Conservation (phyloP, 2,113 vertebrate genomes). For the Colius striatus region DNA sequence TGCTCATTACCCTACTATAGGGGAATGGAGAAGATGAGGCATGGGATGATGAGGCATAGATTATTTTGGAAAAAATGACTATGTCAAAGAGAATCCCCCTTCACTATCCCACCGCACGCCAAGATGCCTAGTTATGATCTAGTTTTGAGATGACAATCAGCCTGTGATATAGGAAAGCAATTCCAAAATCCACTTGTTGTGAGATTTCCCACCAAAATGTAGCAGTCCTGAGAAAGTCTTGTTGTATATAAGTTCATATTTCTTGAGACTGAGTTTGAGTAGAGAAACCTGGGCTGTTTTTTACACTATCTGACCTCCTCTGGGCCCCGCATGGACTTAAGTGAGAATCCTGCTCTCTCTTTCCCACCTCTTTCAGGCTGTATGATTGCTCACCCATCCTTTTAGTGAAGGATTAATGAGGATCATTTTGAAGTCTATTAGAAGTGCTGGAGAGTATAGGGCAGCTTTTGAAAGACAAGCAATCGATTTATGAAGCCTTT, state of each 20-base stretch:
- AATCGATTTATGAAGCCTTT: background rate
- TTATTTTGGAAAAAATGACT: background rate
- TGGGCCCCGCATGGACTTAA: background rate
- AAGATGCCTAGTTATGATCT: background rate
- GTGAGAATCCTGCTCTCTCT: background rate
- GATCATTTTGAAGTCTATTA: background rate
- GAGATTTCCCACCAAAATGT: background rate
- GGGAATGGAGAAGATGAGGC: background rate
- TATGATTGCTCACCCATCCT: background rate
- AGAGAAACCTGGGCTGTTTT: background rate
- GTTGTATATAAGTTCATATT: background rate
- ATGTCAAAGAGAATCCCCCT: background rate
- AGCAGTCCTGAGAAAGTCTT: background rate
- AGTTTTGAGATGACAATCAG: background rate
- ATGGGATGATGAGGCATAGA: background rate
- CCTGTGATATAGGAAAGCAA: background rate
- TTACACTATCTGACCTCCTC: background rate
- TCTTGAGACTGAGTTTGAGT: accelerated
- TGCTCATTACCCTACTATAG: background rate
- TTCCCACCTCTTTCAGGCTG: background rate
- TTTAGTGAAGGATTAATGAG: background rate
- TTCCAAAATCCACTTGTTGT: background rate
- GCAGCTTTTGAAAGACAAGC: background rate
- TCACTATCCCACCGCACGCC: too few relatives aligned
- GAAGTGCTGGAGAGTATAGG: background rate